Percentiles rank a stretch among this genome's conserved stretches.
Conservation (phyloP, 2,113 vertebrate genomes). For the Cynopterus brachyotis region DNA sequence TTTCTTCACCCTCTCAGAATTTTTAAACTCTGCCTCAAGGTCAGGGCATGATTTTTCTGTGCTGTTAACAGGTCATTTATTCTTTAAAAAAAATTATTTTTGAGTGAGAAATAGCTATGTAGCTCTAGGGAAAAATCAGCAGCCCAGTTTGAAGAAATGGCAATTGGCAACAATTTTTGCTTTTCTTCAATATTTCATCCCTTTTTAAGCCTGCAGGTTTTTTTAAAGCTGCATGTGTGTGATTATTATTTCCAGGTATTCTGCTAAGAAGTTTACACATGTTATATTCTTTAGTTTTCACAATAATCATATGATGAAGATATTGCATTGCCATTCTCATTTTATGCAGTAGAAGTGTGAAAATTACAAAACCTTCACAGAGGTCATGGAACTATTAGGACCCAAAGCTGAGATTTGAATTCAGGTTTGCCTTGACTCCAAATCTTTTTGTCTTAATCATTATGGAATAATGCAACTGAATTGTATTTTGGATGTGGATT, state of each 20-base stretch:
- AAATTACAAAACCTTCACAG: background rate
- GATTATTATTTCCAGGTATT: background rate
- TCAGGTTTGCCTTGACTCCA: background rate
- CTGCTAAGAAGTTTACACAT: background rate
- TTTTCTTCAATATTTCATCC: background rate
- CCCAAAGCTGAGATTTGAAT: background rate
- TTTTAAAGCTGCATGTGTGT: background rate
- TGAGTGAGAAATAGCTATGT: slow-evolving; percentile 1
- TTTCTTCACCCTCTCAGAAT: slow-evolving; percentile 66
- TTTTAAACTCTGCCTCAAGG: slow-evolving; percentile 71
- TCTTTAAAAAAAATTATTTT: background rate
- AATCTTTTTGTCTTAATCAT: background rate
- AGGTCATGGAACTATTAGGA: background rate
- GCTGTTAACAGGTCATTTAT: slow-evolving; percentile 73
- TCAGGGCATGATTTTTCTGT: slow-evolving; percentile 57
- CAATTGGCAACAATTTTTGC: background rate
- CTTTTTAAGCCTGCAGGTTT: background rate
- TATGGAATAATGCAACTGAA: background rate
- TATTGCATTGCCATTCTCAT: background rate
- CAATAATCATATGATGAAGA: background rate
- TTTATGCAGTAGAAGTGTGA: background rate
- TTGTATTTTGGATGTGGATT: background rate
- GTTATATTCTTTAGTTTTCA: background rate
- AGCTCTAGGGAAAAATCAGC: background rate
- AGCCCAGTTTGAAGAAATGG: background rate